Conservation (phyloP, 2,888 invertebrate species). For the Venusia cambrica region DNA sequence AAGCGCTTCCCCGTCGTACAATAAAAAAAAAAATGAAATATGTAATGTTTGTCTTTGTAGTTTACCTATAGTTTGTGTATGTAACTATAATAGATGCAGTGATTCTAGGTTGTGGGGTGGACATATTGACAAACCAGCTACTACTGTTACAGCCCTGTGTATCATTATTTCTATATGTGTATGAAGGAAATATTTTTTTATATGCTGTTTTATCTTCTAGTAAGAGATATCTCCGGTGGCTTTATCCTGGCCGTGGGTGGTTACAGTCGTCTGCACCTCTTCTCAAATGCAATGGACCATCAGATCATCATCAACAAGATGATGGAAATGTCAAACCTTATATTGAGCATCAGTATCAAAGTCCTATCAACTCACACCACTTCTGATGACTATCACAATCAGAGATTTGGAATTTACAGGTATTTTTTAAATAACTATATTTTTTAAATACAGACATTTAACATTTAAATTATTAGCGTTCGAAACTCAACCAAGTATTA, state of each 20-base stretch:
- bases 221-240: conserved; percentile 95
- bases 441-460: too few species aligned
- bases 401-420: conserved; percentile 96
- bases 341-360: conserved; percentile 91
- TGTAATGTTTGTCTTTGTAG: too few species aligned
- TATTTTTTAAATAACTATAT: too few species aligned
- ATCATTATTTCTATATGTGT: not conserved
- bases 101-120: too few species aligned
- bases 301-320: conserved; percentile 94
- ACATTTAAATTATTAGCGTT: not conserved
- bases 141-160: too few species aligned
- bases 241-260: conserved; percentile 95
- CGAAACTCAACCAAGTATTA: not conserved
- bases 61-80: too few species aligned
- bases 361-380: conserved; percentile 86
- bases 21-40: too few species aligned
- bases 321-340: conserved; percentile 89
- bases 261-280: conserved; percentile 94
- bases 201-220: conserved; percentile 51
- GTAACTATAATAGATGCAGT: too few species aligned
- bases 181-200: not conserved
- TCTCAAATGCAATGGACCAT: conserved; percentile 89
- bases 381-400: conserved; percentile 91
- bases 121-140: too few species aligned
- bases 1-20: too few species aligned